Base-by-base conservation (phyloP, 2,888 invertebrate species). In the Emmelina monodactyla region DNA sequence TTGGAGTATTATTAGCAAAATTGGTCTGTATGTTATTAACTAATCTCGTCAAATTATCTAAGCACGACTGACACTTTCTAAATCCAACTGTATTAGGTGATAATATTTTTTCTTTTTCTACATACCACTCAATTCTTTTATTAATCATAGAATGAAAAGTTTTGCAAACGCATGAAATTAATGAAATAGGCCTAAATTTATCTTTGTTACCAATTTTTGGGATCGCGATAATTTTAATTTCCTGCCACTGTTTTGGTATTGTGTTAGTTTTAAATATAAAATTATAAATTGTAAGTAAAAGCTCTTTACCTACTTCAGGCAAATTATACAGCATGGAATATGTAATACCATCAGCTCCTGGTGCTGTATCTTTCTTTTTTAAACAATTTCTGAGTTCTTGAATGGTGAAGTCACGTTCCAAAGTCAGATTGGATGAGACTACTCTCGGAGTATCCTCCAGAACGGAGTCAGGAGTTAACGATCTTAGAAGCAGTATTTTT, bases 401-500 rank as follows among this genome's bases (percentile, higher is more conserved):
- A n/a, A n/a, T n/a, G n/a, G n/a, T n/a, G n/a, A n/a, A n/a, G n/a
- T n/a, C n/a, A n/a, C n/a, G 22, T 9, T 22, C 22, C 6, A 41
- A 29, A 2, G 10, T 3, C 2, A n/a, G 4, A 19, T 45, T 44
- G 10, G 5, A 10, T 4, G 39, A 41, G 1, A 4, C 9, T 13
- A 42, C 36, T n/a, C 1, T n/a, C 2, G 44, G 41, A 9, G 14
- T 1, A 4, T 9, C 2, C 1, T 32, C 14, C 3, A n/a, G 1
- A 1, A 37, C 39, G 34, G n/a, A 37, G 29, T 44, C 44, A 28
- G 44, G 41, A 4, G 44, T 35, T 6, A 44, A 19, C 9, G 16
- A 31, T 3, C 13, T 3, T 19, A 41, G 16, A 6, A 42, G 12
- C 2, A 34, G 16, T 2, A 31, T 25, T 13, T 28, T 19, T 15